Base-by-base conservation (phyloP, 2,888 invertebrate genomes). In the Epinotia nisella region DNA sequence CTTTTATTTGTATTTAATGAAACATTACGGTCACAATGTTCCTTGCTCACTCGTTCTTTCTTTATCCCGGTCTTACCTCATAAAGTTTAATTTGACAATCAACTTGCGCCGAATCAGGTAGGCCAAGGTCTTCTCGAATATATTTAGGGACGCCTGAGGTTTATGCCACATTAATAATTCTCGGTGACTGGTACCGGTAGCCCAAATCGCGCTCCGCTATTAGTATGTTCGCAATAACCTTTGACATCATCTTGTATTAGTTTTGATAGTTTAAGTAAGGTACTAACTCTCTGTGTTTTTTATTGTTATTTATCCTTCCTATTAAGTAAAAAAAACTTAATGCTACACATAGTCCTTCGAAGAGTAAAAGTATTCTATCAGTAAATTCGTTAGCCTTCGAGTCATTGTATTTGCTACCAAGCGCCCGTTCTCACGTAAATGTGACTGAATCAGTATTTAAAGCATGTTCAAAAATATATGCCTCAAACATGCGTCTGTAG, bases 101-200 rank as follows among this genome's bases (percentile, higher is more conserved):
- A 39, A 41, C 35, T 10, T 60, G 51, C 39, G 35, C 45, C 11
- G 51, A 39, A 41, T 61, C 71, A 66, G 66, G 66, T 67, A 61
- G 71, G 71, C 71, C 67, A 72, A 72, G 71, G 67, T 61, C 66
- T 67, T 45, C n/a, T 9, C 21, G 15, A 19, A 45, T 29, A 58
- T 67, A 71, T 70, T 71, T 67, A 61, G 66, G 55, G 53, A 61
- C 53, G n/a, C 60, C 66, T 17, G 35, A 7, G 17, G 35, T 53
- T 65, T 13, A 55, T 11, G 53, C 17, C 35, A 9, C 35, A 11
- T 35, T 35, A 49, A 29, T 53, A 35, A 35, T 17, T 53, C 39
- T 39, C 4, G 13, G 53, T 9, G 9, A 21, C 39, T 55, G 29
- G 4, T 7, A 13, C 10, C 64, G 11, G 29, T 62, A 49, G 61